Percentiles rank a stretch among this genome's conserved stretches.
Conservation (phyloP, 2,888 invertebrate genomes). For the Abscondita cerata region DNA sequence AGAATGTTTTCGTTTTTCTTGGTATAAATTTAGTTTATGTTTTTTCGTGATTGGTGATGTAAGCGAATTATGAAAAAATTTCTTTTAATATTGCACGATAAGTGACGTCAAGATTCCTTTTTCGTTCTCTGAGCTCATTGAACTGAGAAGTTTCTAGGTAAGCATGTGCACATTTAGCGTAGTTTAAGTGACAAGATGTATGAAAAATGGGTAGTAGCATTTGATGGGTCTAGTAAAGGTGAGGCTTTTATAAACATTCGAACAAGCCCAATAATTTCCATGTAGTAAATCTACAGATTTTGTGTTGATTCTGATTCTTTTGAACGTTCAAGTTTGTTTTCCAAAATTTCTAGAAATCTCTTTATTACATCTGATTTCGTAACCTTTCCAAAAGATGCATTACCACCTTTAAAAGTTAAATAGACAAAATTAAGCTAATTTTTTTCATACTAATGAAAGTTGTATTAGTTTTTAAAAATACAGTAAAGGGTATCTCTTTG, state of each 20-base stretch:
- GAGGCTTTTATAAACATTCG: background rate
- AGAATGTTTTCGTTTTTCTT: too few species aligned
- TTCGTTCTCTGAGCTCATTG: background rate
- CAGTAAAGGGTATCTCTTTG: background rate
- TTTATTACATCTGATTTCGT: background rate
- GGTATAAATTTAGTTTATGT: too few species aligned
- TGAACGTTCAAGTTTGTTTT: background rate
- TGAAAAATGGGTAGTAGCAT: background rate
- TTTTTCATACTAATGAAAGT: background rate
- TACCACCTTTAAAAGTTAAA: background rate
- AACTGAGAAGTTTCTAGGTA: background rate
- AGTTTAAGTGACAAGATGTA: background rate
- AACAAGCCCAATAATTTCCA: background rate
- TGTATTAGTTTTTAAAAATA: background rate
- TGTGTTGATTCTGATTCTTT: background rate
- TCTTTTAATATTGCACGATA: too few species aligned
- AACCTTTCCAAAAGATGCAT: background rate
- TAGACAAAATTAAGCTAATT: background rate
- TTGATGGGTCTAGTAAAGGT: background rate
- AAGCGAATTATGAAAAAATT: too few species aligned
- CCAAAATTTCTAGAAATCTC: background rate
- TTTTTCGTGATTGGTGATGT: too few species aligned
- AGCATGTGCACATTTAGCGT: background rate
- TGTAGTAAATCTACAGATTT: background rate
- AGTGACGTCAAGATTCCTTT: too few species aligned